Percentiles rank a stretch among this genome's conserved stretches.
These are phyloP conservation scores for Rattus rattus DNA, from an alignment of 2,113 vertebrate genomes.

Conservation along the genomic window DNA sequence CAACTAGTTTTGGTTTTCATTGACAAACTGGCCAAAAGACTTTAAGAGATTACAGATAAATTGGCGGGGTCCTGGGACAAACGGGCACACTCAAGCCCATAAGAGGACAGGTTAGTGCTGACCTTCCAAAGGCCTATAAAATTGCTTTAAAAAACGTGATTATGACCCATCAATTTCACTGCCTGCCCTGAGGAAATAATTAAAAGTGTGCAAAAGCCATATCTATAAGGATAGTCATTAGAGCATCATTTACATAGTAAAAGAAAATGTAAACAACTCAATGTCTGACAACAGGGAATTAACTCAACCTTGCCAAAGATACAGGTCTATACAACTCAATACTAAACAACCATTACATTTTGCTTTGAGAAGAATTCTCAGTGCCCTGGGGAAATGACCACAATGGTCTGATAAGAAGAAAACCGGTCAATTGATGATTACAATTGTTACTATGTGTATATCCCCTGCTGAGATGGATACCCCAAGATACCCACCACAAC, in stretches of 20 bases:
- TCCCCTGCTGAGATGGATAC: neutral
- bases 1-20: slow-evolving; percentile 17
- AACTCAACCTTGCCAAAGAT: neutral
- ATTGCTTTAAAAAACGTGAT: neutral
- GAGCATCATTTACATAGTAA: neutral
- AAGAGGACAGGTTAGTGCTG: neutral
- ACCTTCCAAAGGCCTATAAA: neutral
- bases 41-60: slow-evolving; percentile 34
- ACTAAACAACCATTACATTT: slow-evolving; percentile 35
- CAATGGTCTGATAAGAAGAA: neutral
- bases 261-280: neutral
- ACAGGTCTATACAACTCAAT: neutral
- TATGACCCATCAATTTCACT: neutral
- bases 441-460: neutral
- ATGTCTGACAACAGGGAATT: slow-evolving; percentile 6
- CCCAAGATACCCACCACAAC: neutral
- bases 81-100: neutral
- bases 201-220: neutral
- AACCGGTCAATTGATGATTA: neutral
- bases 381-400: slow-evolving; percentile 11
- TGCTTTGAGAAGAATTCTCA: slow-evolving; percentile 3
- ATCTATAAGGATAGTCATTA: neutral
- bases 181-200: neutral
- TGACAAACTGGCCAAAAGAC: neutral
- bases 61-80: neutral